A percentile compares a stretch with the other conserved stretches of the same genome.
Conservation (phyloP, 2,888 invertebrate species). For the Myopa tessellatipennis region DNA sequence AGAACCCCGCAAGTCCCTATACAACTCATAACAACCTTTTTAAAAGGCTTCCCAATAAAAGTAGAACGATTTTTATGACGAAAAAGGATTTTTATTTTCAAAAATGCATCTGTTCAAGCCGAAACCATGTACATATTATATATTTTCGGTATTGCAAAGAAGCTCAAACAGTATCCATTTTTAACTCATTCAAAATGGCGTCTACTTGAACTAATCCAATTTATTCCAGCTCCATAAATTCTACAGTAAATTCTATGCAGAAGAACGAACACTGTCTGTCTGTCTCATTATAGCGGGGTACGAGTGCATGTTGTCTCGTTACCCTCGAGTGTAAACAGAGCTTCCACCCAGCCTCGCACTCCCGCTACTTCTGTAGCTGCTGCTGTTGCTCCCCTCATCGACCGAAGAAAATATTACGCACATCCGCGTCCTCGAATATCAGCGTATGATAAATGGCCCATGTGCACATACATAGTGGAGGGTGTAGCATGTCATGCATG, state of each 20-base stretch:
- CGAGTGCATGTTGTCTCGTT: background rate
- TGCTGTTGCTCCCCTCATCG: background rate
- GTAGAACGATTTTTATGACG: too few species aligned
- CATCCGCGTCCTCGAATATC: too few species aligned
- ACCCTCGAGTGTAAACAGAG: background rate
- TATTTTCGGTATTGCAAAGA: background rate
- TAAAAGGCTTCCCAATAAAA: too few species aligned
- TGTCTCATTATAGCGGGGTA: background rate
- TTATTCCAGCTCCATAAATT: constrained; percentile 67
- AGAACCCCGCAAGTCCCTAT: too few species aligned
- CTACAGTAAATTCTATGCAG: constrained; percentile 57
- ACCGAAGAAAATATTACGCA: background rate
- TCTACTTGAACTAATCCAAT: constrained; percentile 66
- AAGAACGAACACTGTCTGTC: constrained; percentile 23
- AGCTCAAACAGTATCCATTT: constrained; percentile 27
- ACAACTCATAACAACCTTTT: too few species aligned
- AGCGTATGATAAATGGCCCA: background rate
- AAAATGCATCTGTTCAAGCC: background rate
- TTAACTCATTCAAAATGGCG: constrained; percentile 58
- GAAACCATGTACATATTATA: background rate
- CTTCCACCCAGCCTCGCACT: background rate
- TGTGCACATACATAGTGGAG: background rate
- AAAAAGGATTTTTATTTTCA: too few species aligned
- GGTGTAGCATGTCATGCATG: constrained; percentile 1
- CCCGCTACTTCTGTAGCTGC: background rate